Percentiles rank a stretch among this genome's conserved stretches.
Evolutionary conservation across 2,797 vertebrate genomes (phyloP).

Genomic region (Lacerta bilineata): DNA sequence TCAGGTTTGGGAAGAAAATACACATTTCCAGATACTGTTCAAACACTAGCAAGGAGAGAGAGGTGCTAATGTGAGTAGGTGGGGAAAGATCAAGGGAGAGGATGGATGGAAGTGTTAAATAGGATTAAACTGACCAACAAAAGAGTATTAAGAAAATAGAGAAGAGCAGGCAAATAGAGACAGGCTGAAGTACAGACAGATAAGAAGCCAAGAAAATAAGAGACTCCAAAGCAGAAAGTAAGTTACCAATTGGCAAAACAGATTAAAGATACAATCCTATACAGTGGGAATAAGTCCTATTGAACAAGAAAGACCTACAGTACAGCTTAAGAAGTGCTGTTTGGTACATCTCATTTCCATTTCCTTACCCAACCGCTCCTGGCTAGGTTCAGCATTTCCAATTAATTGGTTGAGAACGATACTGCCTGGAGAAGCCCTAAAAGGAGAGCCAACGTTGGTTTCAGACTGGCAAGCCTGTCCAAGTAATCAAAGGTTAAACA

Average conservation of each 20-base stretch:
- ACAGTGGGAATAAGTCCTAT: too few species aligned
- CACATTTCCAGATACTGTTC: slow-evolving; percentile 3
- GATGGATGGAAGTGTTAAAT: neutral
- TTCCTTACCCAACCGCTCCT: neutral
- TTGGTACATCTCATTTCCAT: neutral
- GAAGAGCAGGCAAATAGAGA: neutral
- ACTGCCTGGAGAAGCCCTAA: neutral
- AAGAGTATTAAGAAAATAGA: neutral
- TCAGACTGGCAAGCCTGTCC: neutral
- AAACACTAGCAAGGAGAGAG: neutral
- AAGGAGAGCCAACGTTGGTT: neutral
- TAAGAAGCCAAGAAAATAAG: neutral
- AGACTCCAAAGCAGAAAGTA: neutral
- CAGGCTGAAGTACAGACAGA: neutral
- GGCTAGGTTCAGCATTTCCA: neutral
- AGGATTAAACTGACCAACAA: neutral
- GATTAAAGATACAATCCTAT: neutral
- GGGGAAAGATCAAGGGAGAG: neutral
- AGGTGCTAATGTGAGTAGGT: neutral
- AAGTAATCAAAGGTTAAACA: slow-evolving; percentile 25
- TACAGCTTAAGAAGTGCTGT: neutral
- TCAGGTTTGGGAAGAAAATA: neutral
- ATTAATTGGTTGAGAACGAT: neutral
- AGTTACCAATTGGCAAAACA: neutral
- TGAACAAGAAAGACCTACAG: neutral